Conservation (phyloP, 2,113 vertebrate genomes). For the Trematomus loennbergii region DNA sequence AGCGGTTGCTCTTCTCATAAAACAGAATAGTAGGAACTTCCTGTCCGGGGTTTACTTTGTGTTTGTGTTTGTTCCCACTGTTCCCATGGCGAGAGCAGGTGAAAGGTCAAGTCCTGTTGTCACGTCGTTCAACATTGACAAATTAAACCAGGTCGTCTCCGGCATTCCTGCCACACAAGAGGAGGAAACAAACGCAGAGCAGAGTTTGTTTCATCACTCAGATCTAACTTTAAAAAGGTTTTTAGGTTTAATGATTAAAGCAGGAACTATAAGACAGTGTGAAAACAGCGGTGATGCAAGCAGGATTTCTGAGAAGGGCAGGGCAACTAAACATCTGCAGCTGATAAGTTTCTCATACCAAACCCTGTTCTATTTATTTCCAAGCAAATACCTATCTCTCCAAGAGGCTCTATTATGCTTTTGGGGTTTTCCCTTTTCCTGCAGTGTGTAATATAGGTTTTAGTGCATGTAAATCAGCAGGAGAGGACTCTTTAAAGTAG, state of each 20-base stretch:
- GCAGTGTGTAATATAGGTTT: too few relatives aligned
- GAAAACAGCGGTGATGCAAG: neutral
- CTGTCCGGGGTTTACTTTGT: conserved; percentile 43
- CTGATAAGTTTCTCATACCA: conserved; percentile 25
- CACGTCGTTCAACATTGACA: conserved; percentile 43
- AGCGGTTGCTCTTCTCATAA: conserved; percentile 9
- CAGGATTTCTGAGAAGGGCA: conserved; percentile 46
- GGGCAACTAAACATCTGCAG: conserved; percentile 59
- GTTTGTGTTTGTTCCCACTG: conserved; percentile 42
- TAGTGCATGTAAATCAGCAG: too few relatives aligned
- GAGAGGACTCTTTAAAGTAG: too few relatives aligned
- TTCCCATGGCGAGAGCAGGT: conserved; percentile 37
- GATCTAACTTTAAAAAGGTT: neutral
- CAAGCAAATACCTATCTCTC: too few relatives aligned
- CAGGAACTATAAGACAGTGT: conserved; percentile 3
- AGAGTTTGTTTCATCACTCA: too few relatives aligned
- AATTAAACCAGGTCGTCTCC: neutral
- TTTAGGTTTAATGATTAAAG: neutral
- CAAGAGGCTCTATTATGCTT: too few relatives aligned
- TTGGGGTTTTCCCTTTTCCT: too few relatives aligned
- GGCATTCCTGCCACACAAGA: neutral
- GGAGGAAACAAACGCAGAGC: neutral
- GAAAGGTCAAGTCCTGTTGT: conserved; percentile 61
- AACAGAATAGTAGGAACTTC: conserved; percentile 58
- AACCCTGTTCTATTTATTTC: too few relatives aligned